Base-by-base conservation (phyloP, 1,140 invertebrate species). In the Gryon sp. region DNA sequence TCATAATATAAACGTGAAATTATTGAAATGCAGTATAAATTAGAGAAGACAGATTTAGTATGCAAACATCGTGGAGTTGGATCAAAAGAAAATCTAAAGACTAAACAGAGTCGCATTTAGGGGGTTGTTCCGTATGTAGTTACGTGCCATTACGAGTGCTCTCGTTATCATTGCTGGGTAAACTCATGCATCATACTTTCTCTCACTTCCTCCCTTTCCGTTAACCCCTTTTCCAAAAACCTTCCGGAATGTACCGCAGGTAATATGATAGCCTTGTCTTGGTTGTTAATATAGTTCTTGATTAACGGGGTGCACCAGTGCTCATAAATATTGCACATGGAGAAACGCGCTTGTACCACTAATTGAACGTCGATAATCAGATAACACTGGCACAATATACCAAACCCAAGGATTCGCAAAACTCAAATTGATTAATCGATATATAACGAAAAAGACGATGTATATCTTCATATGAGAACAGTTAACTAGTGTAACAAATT, bases 311-410 rank as follows among this genome's bases (percentile, higher is more conserved):
- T 45, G 59, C 65, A 45, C 59, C 26, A 59, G 65, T 36, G 53
- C 40, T 46, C 74, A 52, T 76, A 76, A 76, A 76, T 76, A 70
- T 46, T 43, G 30, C 48, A 48, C 38, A 32, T 3, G 28, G 62
- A 66, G 72, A 57, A 62, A 63, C 41, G 57, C 50, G 48, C 41
- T 52, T 63, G 57, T 50, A 34, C 53, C 53, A 40, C 65, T 76
- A 76, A 76, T 76, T 76, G 59, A 76, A 76, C 74, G 60, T 20
- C 74, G 53, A 76, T 76, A 62, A 76, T 70, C 74, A 45, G 55
- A 55, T 68, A 63, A 16, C 48, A 14, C 28, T 46, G 36, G 16
- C 16, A 11, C 62, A 53, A 16, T 68, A 62, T 69, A 46, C 22
- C 15, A 14, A 55, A 40, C 30, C 22, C 15, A 14, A 55, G 46